These are phyloP conservation scores for Vollenhovia emeryi DNA, from an alignment of 1,140 invertebrate species.

Conservation along the genomic window DNA sequence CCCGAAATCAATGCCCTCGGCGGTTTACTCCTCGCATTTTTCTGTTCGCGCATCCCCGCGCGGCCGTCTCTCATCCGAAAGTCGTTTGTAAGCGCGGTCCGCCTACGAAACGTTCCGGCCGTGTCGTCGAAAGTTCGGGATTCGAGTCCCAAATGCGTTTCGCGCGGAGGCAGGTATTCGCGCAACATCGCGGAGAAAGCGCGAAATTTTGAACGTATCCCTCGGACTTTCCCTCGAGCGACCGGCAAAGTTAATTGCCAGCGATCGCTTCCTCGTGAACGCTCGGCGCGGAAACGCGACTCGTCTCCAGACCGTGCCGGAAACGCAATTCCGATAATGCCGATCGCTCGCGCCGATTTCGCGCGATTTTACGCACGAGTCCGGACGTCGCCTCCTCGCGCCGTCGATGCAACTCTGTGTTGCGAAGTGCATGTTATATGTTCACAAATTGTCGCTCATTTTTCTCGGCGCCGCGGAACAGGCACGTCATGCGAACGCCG, in stretches of 20 bases:
- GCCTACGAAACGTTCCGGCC: neutral
- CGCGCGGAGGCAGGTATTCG: conserved; percentile 30
- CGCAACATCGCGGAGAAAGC: conserved; percentile 58
- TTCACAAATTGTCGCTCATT: neutral
- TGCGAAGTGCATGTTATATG: neutral
- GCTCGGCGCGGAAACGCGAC: neutral
- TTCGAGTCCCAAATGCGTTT: neutral
- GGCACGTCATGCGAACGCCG: conserved; percentile 4
- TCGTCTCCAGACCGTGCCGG: neutral
- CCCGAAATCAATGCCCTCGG: too few relatives aligned
- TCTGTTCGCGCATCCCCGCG: too few relatives aligned
- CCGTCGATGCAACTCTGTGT: neutral
- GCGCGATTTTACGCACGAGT: neutral
- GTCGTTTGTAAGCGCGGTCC: neutral
- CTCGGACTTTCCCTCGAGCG: conserved; percentile 34
- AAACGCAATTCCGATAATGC: neutral
- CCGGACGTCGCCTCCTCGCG: neutral
- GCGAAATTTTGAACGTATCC: conserved; percentile 28
- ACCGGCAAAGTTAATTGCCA: conserved; percentile 14
- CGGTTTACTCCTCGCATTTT: too few relatives aligned
- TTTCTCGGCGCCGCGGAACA: neutral
- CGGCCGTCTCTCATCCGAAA: neutral
- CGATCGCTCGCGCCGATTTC: neutral
- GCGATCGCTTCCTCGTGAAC: conserved; percentile 43
- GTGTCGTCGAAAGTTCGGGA: conserved; percentile 32